Conservation (phyloP, 1,140 invertebrate species). For the Eumeta japonica region DNA sequence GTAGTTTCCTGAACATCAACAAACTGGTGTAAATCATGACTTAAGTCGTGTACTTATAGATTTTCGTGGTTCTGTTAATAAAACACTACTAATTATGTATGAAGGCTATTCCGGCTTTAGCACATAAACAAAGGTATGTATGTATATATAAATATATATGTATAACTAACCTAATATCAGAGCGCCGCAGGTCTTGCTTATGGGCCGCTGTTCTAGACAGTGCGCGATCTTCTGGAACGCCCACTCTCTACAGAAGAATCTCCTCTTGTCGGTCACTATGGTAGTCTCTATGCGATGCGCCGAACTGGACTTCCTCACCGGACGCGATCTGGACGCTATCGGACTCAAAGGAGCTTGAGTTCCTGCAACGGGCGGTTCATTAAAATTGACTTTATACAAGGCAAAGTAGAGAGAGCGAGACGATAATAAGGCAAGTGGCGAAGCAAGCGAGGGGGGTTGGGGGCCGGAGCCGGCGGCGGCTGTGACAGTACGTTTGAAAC, state of each 20-base stretch:
- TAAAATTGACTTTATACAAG: slow-evolving; percentile 1
- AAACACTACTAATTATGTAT: background rate
- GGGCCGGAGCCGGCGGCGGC: too few relatives aligned
- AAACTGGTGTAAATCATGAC: background rate
- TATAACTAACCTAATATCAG: slow-evolving; percentile 67
- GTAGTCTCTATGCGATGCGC: slow-evolving; percentile 31
- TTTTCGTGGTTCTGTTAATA: background rate
- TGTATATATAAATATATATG: slow-evolving; percentile 3
- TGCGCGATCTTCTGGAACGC: slow-evolving; percentile 91
- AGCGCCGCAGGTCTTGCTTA: slow-evolving; percentile 76
- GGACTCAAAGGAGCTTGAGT: slow-evolving; percentile 27
- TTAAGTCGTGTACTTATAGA: background rate
- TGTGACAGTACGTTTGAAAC: too few relatives aligned
- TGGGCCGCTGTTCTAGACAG: slow-evolving; percentile 79
- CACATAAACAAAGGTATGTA: background rate
- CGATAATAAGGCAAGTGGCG: too few relatives aligned
- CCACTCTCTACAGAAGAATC: slow-evolving; percentile 77
- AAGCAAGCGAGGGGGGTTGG: too few relatives aligned
- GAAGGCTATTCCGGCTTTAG: background rate
- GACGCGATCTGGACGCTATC: slow-evolving; percentile 25
- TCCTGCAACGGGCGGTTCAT: too few relatives aligned
- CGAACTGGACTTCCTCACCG: slow-evolving; percentile 46
- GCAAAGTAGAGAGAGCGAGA: too few relatives aligned
- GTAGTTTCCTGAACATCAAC: background rate
- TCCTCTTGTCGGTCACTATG: slow-evolving; percentile 39